These are phyloP conservation scores for Melangyna quadrimaculata DNA, from an alignment of 2,888 invertebrate genomes.

Conservation along the genomic window DNA sequence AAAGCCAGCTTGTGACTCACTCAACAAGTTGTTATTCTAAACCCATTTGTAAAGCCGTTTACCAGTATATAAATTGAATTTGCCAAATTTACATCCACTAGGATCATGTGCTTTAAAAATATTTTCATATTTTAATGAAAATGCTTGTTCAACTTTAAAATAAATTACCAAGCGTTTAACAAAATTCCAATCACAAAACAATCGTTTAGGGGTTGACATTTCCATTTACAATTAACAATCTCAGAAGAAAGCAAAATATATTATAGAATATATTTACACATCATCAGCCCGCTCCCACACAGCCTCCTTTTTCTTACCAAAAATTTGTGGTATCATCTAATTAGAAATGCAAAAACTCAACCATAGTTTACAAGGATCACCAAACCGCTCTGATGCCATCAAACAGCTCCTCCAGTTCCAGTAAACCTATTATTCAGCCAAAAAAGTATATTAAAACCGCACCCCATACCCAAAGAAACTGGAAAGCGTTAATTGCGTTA, in stretches of 20 bases:
- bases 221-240: constrained; percentile 52
- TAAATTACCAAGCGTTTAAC: constrained; percentile 3
- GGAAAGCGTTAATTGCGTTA: constrained; percentile 52
- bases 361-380: background rate
- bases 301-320: background rate
- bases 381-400: background rate
- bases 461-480: background rate
- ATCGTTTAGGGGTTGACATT: constrained; percentile 9
- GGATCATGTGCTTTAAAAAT: background rate
- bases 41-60: no score
- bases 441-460: background rate
- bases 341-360: constrained; percentile 57
- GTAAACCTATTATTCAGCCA: background rate
- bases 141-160: background rate
- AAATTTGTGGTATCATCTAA: constrained; percentile 42
- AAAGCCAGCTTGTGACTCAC: no score
- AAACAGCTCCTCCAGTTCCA: no score
- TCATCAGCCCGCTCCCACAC: constrained; percentile 3
- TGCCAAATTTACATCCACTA: no score
- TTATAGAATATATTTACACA: constrained; percentile 61
- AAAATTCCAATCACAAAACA: background rate
- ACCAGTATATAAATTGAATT: no score
- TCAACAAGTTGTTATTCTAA: no score
- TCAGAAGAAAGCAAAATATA: constrained; percentile 24
- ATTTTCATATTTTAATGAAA: background rate